Evolutionary conservation across 2,113 vertebrate species (phyloP).

Genomic region (Alectura lathami): DNA sequence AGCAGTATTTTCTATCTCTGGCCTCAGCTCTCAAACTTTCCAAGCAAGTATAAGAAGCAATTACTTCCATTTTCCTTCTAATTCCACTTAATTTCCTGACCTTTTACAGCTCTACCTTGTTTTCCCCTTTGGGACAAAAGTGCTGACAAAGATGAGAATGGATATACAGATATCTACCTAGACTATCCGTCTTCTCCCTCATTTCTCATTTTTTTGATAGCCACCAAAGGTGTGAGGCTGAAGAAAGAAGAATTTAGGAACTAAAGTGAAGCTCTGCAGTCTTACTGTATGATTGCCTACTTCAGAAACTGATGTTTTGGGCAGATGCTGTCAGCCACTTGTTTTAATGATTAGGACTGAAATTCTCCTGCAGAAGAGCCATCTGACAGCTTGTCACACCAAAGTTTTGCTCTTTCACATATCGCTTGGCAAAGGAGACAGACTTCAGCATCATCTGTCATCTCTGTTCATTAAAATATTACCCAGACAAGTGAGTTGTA

Average conservation of each 20-base stretch:
- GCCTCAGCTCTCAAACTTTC: not conserved
- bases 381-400: not conserved
- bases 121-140: not conserved
- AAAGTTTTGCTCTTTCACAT: not conserved
- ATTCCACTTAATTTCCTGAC: not conserved
- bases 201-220: not conserved
- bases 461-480: not conserved
- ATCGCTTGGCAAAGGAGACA: conserved; percentile 1
- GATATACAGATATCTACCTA: not conserved
- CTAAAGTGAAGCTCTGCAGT: not conserved
- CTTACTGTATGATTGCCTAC: not conserved
- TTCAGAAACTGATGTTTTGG: not conserved
- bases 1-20: not conserved
- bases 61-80: not conserved
- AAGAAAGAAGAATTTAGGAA: not conserved
- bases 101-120: not conserved
- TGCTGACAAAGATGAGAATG: not conserved
- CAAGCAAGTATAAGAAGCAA: not conserved
- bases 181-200: not conserved
- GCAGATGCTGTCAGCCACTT: not conserved
- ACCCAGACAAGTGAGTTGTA: not conserved
- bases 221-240: not conserved
- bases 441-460: not conserved
- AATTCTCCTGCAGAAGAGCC: not conserved
- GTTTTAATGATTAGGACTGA: not conserved